These are phyloP conservation scores for Mesochorus sp. DNA, from an alignment of 2,888 invertebrate species.

Conservation along the genomic window DNA sequence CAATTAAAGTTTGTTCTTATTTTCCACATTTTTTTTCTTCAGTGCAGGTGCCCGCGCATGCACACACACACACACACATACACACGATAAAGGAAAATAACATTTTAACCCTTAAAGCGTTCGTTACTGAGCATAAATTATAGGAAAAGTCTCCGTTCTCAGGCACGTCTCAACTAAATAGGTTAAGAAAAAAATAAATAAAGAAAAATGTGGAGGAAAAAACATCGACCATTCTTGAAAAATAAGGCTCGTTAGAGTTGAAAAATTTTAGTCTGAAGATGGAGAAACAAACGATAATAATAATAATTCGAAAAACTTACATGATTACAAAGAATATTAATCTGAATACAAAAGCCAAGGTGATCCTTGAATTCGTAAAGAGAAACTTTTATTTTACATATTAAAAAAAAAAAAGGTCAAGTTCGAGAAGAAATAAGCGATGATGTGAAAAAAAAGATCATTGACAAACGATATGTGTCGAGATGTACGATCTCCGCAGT, in stretches of 20 bases:
- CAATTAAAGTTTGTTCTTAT: background rate
- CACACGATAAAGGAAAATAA: background rate
- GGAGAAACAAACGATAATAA: no score
- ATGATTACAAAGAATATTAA: no score
- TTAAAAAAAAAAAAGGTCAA: no score
- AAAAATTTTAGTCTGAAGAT: no score
- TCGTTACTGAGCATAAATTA: background rate
- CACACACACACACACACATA: no score
- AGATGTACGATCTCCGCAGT: conserved; percentile 22
- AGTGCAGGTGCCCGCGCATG: background rate
- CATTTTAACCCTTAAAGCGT: background rate
- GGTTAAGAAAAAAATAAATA: background rate
- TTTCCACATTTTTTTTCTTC: background rate
- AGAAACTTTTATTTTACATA: background rate
- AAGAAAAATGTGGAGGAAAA: no score
- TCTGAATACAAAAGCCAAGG: no score
- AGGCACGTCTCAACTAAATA: background rate
- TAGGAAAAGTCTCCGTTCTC: background rate
- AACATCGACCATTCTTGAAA: no score
- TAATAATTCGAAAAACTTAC: no score
- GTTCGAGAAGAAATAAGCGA: background rate
- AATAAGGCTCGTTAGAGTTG: no score
- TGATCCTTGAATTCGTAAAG: no score
- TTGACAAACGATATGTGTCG: conserved; percentile 22
- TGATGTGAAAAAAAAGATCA: conserved; percentile 10